Evolutionary conservation across 2,888 invertebrate genomes (phyloP), one percentile per base, ranked within the genome.

Genomic region (Stenodera caucasica): DNA sequence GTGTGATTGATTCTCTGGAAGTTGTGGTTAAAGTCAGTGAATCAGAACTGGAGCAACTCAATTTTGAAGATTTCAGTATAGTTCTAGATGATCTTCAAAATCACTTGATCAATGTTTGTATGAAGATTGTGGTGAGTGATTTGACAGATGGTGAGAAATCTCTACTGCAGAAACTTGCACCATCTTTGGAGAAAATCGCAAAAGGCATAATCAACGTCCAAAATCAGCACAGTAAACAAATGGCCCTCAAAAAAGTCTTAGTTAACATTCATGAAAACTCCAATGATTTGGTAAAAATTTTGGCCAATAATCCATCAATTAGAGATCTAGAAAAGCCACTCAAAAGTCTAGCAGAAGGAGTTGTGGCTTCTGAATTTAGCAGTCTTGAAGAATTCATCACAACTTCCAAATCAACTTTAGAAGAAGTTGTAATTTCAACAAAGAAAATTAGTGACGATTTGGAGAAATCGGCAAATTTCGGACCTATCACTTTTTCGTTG

Each of bases 121-220:
- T 75, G 64, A 78, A 73, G 67, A 76, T 78, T 7, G 76, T 79
- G n/a, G 65, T 76, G 26, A 66, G 65, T 5, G 71, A 73, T 33
- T 58, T 60, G 6, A 62, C 67, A 7, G 53, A 66, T 37, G 66
- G 70, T 18, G 66, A 75, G 57, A 74, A 75, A 62, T 72, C 78
- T 0, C 60, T 78, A 3, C 66, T 80, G 11, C 75, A 77, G 66
- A 74, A 73, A 37, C 64, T 80, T 12, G 50, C 77, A 1, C 68
- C 72, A 57, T 76, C 78, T 0, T 59, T 81, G 29, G 80, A 81
- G 66, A 69, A 71, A 45, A 66, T 80, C 11, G 75, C 73, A 9
- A 79, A 78, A 64, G 70, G 72, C 3, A 75, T 80, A 14, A 77
- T 80, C 21, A 73, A 67, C 49, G 75, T 80, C 14, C 75, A 79